Evolutionary conservation across 2,888 invertebrate genomes (phyloP), one percentile per base, ranked within the genome.

Genomic region (Meta bourneti): DNA sequence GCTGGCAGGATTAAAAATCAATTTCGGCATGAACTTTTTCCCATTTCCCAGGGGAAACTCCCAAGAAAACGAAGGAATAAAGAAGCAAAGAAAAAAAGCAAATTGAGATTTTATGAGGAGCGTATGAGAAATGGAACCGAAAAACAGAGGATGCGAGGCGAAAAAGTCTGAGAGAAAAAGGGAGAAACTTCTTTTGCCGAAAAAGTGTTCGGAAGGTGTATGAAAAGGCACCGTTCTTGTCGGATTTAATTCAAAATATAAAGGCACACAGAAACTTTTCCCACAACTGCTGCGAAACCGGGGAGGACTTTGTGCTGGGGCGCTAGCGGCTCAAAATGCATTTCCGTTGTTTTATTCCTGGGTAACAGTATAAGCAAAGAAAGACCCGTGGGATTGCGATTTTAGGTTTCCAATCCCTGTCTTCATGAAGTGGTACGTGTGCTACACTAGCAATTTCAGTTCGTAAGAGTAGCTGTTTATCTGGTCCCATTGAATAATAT

Each of bases 61-160:
- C 51, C 19, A 11, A 11, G 69, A n/a, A 11, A n/a, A 61, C 5
- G 61, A 6, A 61, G 74, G 20, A 6, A 34, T 7, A 74, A 7
- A 72, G 19, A 34, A 20, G 19, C 9, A 61, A 86, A 78, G 54
- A 7, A 19, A 49, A 13, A 52, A 49, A 81, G 79, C 8, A 87
- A 80, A 87, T 87, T 79, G 79, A 71, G 71, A 87, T 87, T 79
- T 87, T n/a, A 79, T 79, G 72, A 80, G 78, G 19, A 86, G 9
- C n/a, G 34, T 61, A 84, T 48, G 75, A 52, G 61, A 74, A 84
- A 61, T 52, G 71, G 7, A 49, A 77, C 75, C 49, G 48, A 19
- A 20, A 54, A 54, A 54, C 52, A 34, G 20, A 20, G 51, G 69
- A 77, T 7, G n/a, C 13, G 13, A 6, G 9, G n/a, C 6, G 19